Conservation (phyloP, 53 echinoderm and acorn worm genomes). For the Echinometra lucunter region DNA sequence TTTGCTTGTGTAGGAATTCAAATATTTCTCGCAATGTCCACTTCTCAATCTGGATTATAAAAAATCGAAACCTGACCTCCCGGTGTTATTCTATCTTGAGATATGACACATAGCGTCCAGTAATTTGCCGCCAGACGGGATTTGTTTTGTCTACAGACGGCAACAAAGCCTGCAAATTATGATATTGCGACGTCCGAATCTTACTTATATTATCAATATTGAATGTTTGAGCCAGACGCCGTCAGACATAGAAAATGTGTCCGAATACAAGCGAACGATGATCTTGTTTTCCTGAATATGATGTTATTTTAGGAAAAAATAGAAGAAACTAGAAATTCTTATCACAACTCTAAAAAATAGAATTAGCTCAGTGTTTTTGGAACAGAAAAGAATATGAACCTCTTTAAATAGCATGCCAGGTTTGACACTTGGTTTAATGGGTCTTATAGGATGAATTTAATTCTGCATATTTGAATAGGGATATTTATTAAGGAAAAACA, state of each 20-base stretch:
- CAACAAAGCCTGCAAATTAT: background rate
- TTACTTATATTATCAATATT: background rate
- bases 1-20: background rate
- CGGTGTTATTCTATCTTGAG: background rate
- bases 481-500: too few relatives aligned
- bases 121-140: conserved; percentile 44
- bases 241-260: background rate
- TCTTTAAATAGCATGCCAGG: too few relatives aligned
- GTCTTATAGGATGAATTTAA: too few relatives aligned
- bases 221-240: conserved; percentile 1
- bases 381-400: too few relatives aligned
- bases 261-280: background rate
- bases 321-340: background rate
- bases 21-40: background rate
- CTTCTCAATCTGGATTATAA: background rate
- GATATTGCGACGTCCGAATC: background rate
- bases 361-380: background rate
- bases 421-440: too few relatives aligned
- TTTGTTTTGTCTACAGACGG: conserved; percentile 27
- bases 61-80: conserved; percentile 28
- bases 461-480: too few relatives aligned
- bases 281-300: background rate
- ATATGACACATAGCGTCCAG: conserved; percentile 19
- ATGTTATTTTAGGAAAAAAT: background rate
- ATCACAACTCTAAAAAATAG: background rate